Evolutionary conservation across 1,140 invertebrate genomes (phyloP).

Genomic region (Ceratitis capitata): DNA sequence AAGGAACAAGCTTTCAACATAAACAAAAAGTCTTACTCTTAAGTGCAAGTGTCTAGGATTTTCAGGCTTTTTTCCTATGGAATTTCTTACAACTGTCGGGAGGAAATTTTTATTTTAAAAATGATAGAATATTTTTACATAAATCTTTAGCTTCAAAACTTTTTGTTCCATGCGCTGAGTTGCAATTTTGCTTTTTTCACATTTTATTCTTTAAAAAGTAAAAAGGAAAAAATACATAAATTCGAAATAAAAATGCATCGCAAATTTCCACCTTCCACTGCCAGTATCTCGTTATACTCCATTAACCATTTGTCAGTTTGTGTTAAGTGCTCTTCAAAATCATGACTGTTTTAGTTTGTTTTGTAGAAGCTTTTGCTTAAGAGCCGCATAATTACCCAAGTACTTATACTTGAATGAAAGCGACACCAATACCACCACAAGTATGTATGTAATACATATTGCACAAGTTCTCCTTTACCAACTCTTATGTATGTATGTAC

Average conservation of each 20-base stretch:
- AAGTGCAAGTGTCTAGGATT: not conserved
- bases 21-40: too few relatives aligned
- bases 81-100: not conserved
- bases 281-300: not conserved
- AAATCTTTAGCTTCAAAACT: too few relatives aligned
- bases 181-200: not conserved
- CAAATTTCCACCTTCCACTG: not conserved
- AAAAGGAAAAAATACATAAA: too few relatives aligned
- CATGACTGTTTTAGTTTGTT: not conserved
- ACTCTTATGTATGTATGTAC: not conserved
- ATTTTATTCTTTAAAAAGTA: not conserved
- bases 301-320: constrained; percentile 26
- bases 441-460: not conserved
- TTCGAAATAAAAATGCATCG: not conserved
- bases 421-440: not conserved
- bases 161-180: not conserved
- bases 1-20: not conserved
- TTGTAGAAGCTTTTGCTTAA: not conserved
- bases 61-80: not conserved
- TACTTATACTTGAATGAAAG: not conserved
- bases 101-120: not conserved
- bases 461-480: not conserved
- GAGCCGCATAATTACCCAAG: constrained; percentile 3
- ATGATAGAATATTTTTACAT: not conserved
- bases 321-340: constrained; percentile 12